Percentiles rank a stretch among this genome's conserved stretches.
phyloP scores from a whole-genome alignment of 2,797 vertebrate genomes.

The Knipowitschia caucasica region DNA sequence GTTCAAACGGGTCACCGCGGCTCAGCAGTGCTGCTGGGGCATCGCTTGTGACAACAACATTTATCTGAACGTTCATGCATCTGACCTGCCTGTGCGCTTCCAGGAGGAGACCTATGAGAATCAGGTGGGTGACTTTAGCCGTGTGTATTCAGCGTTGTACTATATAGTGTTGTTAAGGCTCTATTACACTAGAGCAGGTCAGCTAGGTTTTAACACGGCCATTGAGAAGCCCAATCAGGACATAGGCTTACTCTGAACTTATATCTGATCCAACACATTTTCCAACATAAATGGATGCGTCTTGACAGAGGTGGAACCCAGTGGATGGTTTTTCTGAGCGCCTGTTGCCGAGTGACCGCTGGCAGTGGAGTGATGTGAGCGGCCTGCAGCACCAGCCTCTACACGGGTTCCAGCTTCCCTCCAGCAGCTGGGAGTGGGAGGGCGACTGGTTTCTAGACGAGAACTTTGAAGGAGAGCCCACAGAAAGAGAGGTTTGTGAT shows the following conservation, averaged over 20 bases:
- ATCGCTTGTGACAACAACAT: slow-evolving; percentile 90
- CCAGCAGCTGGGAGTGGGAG: slow-evolving; percentile 95
- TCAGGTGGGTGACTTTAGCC: slow-evolving; percentile 74
- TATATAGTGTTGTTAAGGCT: background rate
- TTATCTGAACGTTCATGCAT: slow-evolving; percentile 86
- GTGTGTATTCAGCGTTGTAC: background rate
- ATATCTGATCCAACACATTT: too few relatives aligned
- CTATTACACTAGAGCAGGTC: too few relatives aligned
- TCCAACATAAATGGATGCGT: too few relatives aligned
- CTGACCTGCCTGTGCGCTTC: slow-evolving; percentile 86
- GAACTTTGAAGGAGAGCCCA: slow-evolving; percentile 93
- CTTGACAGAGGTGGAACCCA: slow-evolving; percentile 92
- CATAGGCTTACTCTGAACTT: too few relatives aligned
- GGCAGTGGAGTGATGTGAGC: slow-evolving; percentile 94
- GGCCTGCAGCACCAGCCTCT: slow-evolving; percentile 87
- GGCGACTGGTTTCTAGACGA: slow-evolving; percentile 94
- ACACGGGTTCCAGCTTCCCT: slow-evolving; percentile 82
- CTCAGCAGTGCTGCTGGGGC: slow-evolving; percentile 91
- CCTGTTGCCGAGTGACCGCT: slow-evolving; percentile 93
- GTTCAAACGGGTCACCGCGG: slow-evolving; percentile 87
- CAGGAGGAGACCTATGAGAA: slow-evolving; percentile 96
- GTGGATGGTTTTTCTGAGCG: slow-evolving; percentile 92
- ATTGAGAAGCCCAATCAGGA: too few relatives aligned
- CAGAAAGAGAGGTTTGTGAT: slow-evolving; percentile 90
- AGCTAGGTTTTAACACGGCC: too few relatives aligned